These are phyloP conservation scores for Fregata magnificens DNA, from an alignment of 2,113 vertebrate genomes.

Conservation along the genomic window DNA sequence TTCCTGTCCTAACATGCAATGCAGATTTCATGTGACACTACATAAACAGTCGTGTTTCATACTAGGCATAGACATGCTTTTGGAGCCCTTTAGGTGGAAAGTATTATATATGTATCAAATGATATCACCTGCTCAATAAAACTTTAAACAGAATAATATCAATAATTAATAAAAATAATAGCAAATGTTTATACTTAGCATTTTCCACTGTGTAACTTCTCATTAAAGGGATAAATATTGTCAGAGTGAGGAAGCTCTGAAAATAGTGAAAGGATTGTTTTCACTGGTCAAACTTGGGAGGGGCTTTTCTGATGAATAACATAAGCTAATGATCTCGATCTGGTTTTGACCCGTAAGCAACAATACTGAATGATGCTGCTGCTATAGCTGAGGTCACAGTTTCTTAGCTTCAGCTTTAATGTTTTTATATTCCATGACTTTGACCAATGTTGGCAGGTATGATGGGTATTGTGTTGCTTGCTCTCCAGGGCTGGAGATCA, in stretches of 20 bases:
- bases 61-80: not conserved
- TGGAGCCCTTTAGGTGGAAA: not conserved
- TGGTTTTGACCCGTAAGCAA: not conserved
- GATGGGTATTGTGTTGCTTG: not conserved
- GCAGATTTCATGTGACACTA: not conserved
- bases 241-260: not conserved
- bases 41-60: not conserved
- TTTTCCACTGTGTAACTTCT: not conserved
- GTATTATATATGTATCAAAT: not conserved
- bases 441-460: not conserved
- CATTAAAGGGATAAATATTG: not conserved
- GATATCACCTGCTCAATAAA: not conserved
- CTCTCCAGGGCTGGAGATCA: not conserved
- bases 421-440: not conserved
- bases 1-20: not conserved
- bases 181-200: not conserved
- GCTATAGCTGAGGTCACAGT: not conserved
- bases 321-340: not conserved
- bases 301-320: not conserved
- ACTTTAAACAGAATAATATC: not conserved
- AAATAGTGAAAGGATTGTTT: not conserved
- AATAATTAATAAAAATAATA: not conserved
- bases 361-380: not conserved
- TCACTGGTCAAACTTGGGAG: not conserved
- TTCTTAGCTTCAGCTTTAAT: not conserved